These are phyloP conservation scores for Acanthopleura granulata DNA, from an alignment of 2,888 invertebrate species.

Conservation along the genomic window DNA sequence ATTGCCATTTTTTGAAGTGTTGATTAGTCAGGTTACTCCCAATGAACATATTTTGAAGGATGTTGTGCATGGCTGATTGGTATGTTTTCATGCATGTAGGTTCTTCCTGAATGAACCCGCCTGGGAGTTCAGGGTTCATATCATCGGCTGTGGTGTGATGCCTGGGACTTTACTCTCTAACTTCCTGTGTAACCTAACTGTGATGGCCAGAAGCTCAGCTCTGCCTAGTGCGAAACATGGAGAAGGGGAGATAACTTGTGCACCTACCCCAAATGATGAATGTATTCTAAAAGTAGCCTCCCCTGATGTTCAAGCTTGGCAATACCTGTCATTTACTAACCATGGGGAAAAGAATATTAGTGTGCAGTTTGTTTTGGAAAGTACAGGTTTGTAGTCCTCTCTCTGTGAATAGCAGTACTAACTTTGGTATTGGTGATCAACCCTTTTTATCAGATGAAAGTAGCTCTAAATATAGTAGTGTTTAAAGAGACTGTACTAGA, in stretches of 20 bases:
- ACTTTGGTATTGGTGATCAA: no score
- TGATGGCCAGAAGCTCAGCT: background rate
- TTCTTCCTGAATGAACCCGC: background rate
- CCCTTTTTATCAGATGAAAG: no score
- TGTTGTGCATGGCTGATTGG: no score
- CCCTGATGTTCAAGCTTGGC: background rate
- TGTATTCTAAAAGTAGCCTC: slow-evolving; percentile 1
- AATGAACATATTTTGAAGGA: no score
- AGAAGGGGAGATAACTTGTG: background rate
- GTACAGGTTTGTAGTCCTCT: background rate
- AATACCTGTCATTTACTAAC: background rate
- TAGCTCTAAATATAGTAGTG: no score
- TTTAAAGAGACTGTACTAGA: no score
- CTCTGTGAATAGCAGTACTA: no score
- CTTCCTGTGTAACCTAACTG: background rate
- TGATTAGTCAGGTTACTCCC: no score
- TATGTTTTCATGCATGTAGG: background rate
- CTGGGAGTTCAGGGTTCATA: background rate
- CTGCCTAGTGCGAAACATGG: background rate
- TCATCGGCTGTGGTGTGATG: background rate
- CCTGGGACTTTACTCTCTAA: background rate
- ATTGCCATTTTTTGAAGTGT: no score
- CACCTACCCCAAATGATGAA: background rate
- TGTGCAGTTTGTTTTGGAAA: background rate
- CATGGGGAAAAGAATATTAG: background rate